phyloP scores from a whole-genome alignment of 1,140 invertebrate genomes.

The Yoshiicerus persimilis region DNA sequence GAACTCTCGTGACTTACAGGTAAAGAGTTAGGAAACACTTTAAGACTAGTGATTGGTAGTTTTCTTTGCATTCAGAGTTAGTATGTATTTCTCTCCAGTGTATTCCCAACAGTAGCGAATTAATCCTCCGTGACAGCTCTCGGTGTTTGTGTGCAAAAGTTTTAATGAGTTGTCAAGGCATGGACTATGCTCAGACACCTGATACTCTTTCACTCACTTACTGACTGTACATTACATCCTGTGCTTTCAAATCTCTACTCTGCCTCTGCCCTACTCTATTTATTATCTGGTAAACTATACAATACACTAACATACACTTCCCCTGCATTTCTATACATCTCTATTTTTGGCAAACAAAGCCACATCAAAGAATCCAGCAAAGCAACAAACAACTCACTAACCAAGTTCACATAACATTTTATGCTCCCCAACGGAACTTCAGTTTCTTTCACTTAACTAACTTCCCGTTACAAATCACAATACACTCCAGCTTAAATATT shows the following conservation, averaged over 20 bases:
- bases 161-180: slow-evolving; percentile 30
- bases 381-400: not conserved
- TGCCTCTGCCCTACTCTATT: not conserved
- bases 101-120: not conserved
- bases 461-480: no score
- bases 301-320: no score
- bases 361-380: not conserved
- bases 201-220: not conserved
- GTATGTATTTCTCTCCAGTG: not conserved
- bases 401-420: not conserved
- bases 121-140: slow-evolving; percentile 1
- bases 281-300: not conserved
- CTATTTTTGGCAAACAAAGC: not conserved
- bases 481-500: no score
- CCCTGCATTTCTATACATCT: not conserved
- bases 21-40: not conserved
- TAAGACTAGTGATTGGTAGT: not conserved
- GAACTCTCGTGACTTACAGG: not conserved
- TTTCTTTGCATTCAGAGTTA: not conserved
- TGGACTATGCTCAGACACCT: slow-evolving; percentile 8
- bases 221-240: not conserved
- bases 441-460: no score
- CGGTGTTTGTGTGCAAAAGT: slow-evolving; percentile 26
- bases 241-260: no score
- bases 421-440: not conserved